These are phyloP conservation scores for Emys orbicularis DNA, from an alignment of 2,797 vertebrate genomes.

Conservation along the genomic window DNA sequence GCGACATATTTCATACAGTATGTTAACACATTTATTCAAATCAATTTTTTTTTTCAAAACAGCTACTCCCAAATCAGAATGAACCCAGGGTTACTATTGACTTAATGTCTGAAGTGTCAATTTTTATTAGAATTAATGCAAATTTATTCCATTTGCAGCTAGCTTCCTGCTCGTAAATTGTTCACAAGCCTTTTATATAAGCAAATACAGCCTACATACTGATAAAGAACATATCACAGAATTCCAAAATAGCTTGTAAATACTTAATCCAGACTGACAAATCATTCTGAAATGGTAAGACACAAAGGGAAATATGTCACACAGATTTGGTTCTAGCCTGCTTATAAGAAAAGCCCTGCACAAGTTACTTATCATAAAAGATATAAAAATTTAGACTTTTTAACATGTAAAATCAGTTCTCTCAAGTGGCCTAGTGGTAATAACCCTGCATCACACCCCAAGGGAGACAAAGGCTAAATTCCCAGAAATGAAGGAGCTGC, in stretches of 20 bases:
- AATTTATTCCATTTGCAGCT: not conserved
- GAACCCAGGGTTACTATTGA: not conserved
- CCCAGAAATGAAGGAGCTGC: not conserved
- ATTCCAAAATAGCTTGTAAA: not conserved
- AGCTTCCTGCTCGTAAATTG: not conserved
- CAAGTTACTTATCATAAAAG: not conserved
- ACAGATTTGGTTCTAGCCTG: not conserved
- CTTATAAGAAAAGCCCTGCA: not conserved
- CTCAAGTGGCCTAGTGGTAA: not conserved
- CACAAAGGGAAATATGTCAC: not conserved
- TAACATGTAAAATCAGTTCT: not conserved
- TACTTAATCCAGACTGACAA: not conserved
- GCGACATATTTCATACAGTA: not conserved
- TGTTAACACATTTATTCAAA: not conserved
- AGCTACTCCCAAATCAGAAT: not conserved
- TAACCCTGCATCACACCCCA: not conserved
- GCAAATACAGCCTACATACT: not conserved
- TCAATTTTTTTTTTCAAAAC: not conserved
- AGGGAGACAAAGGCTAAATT: not conserved
- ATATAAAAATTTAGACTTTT: not conserved
- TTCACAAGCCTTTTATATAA: not conserved
- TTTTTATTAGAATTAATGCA: not conserved
- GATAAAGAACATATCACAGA: not conserved
- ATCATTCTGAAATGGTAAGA: not conserved
- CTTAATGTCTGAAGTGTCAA: not conserved